Conservation (phyloP, 2,888 invertebrate species). For the Lasioglossum lativentre region DNA sequence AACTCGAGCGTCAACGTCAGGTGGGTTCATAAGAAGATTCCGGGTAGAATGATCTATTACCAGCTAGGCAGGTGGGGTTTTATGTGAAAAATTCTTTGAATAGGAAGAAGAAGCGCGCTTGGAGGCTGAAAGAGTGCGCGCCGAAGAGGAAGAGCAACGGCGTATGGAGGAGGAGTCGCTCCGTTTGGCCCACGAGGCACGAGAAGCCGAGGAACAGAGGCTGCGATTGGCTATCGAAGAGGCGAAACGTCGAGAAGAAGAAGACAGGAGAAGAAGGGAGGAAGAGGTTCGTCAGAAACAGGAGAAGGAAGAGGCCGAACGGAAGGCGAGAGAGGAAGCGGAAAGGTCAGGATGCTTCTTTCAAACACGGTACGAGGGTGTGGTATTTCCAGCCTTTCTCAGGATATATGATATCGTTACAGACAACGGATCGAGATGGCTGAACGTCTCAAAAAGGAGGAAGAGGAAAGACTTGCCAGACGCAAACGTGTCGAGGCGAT, state of each 20-base stretch:
- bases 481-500: constrained; percentile 97
- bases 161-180: constrained; percentile 92
- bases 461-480: constrained; percentile 94
- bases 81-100: constrained; percentile 3
- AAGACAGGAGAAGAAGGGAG: constrained; percentile 90
- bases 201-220: constrained; percentile 93
- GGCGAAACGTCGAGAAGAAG: constrained; percentile 91
- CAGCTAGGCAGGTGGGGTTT: not conserved
- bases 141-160: constrained; percentile 94
- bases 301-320: constrained; percentile 91
- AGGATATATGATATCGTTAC: constrained; percentile 43
- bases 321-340: constrained; percentile 93
- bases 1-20: constrained; percentile 90
- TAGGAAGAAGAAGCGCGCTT: constrained; percentile 90
- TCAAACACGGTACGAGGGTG: too few relatives aligned
- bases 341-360: constrained; percentile 85
- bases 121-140: constrained; percentile 89
- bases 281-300: constrained; percentile 88
- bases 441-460: constrained; percentile 93
- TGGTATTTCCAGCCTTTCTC: not conserved
- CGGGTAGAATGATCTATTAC: not conserved
- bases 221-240: constrained; percentile 90
- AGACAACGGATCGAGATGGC: constrained; percentile 92
- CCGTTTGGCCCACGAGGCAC: constrained; percentile 92
- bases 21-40: constrained; percentile 76